phyloP scores from a whole-genome alignment of 35 echinoderm and acorn worm genomes.

The Heliocidaris tuberculata region DNA sequence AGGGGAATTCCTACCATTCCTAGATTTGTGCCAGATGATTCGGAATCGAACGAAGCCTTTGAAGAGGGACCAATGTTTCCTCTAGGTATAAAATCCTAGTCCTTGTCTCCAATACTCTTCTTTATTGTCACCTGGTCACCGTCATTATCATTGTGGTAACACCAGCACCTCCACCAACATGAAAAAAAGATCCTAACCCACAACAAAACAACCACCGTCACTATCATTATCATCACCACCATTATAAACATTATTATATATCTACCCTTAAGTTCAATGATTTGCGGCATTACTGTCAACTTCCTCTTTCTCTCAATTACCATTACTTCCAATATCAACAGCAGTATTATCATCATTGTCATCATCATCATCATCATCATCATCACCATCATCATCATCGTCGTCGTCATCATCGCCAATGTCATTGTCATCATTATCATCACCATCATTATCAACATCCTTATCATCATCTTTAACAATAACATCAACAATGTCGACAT shows the following conservation, averaged over 20 bases:
- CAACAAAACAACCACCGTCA: not conserved
- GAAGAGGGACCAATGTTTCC: not conserved
- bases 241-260: conserved; percentile 18
- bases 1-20: not conserved
- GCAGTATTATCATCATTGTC: not conserved
- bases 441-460: conserved; percentile 6
- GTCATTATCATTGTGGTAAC: not conserved
- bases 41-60: not conserved
- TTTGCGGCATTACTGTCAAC: conserved; percentile 26
- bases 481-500: conserved; percentile 1
- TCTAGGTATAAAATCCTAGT: not conserved
- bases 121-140: not conserved
- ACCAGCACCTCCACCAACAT: not conserved
- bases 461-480: conserved; percentile 22
- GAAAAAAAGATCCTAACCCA: not conserved
- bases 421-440: not conserved
- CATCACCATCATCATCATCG: conserved; percentile 17
- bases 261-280: not conserved
- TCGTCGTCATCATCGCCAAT: not conserved
- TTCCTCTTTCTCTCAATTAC: no score
- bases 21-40: conserved; percentile 11
- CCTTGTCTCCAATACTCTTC: no score
- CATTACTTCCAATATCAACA: not conserved
- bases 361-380: conserved; percentile 39
- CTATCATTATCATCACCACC: not conserved